Base-by-base conservation (phyloP, 2,797 vertebrate species). In the Parauchenoglanis ngamensis region DNA sequence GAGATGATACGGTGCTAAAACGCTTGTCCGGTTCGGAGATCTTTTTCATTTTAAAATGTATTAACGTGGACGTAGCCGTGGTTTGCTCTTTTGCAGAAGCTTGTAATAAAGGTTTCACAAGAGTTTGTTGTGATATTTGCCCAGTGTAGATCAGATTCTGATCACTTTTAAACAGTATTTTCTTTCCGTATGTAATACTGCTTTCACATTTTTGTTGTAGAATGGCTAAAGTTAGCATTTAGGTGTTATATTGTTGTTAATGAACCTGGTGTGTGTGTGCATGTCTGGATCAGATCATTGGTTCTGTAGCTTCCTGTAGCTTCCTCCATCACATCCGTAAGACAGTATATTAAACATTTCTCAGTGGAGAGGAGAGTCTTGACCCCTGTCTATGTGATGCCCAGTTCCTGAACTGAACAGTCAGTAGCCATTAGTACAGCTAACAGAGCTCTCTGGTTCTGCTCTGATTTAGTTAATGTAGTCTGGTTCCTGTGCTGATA, bases 401-500 rank as follows among this genome's bases (percentile, higher is more conserved):
- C n/a, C 49, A 35, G 4, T 44, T 57, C 17, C 76, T 31, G 52
- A 8, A 56, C 7, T 78, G 56, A 79, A 21, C 54, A 35, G 54
- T 28, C 35, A 46, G 77, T 59, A 59, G 77, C 28, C 19, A 40
- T 35, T 57, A 57, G 4, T 40, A 28, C 31, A 77, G n/a, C 25
- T 77, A 25, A 54, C 28, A 77, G 13, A 52, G 5, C 56, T 80
- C 10, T 65, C 79, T 81, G 57, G 40, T 46, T 65, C 28, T 28
- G 23, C 40, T 2, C 79, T 65, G 79, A 82, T 82, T 31, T 65
- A 31, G 61, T 82, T 82, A 82, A 13, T 65, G 44, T 19, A 21
- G 80, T 67, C 80, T 67, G 80, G 80, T 82, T 82, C 59, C 59
- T 17, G 15, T 46, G 25, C 59, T 65, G 59, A 21, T 65, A 65